Percentiles rank a stretch among this genome's conserved stretches.
Evolutionary conservation across 1,140 invertebrate genomes (phyloP).

Genomic region (Bombus vancouverensis): DNA sequence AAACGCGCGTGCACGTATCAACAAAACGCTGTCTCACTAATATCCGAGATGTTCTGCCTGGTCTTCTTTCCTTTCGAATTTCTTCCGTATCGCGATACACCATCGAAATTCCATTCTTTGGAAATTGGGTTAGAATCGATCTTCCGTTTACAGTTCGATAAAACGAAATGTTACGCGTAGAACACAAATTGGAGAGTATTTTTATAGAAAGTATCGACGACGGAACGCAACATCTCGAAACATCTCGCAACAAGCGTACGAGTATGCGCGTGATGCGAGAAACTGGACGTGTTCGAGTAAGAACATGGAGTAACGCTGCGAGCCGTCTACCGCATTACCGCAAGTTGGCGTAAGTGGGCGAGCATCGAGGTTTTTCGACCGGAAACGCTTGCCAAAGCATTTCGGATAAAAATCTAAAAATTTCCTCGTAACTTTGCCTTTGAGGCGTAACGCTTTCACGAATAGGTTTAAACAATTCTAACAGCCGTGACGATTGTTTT

Average conservation of each 20-base stretch:
- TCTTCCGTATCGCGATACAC: no score
- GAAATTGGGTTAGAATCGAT: no score
- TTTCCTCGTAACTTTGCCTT: neutral
- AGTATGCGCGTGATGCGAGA: neutral
- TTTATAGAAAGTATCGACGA: neutral
- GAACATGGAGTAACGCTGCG: no score
- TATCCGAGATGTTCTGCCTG: neutral
- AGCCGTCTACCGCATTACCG: neutral
- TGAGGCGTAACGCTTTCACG: neutral
- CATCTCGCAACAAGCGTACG: neutral
- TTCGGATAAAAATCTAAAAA: neutral
- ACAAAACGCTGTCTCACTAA: no score
- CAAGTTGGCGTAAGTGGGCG: neutral
- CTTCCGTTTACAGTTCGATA: no score
- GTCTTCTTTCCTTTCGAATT: neutral
- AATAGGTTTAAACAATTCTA: rapidly evolving
- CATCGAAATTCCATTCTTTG: no score
- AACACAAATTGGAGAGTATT: neutral
- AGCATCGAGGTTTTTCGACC: neutral
- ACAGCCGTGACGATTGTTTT: neutral
- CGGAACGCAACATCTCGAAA: neutral
- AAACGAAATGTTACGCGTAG: neutral
- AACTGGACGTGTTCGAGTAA: no score
- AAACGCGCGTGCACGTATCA: no score
- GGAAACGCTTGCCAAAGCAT: neutral